Base-by-base conservation (phyloP, 2,797 vertebrate genomes). In the Mus minutoides region DNA sequence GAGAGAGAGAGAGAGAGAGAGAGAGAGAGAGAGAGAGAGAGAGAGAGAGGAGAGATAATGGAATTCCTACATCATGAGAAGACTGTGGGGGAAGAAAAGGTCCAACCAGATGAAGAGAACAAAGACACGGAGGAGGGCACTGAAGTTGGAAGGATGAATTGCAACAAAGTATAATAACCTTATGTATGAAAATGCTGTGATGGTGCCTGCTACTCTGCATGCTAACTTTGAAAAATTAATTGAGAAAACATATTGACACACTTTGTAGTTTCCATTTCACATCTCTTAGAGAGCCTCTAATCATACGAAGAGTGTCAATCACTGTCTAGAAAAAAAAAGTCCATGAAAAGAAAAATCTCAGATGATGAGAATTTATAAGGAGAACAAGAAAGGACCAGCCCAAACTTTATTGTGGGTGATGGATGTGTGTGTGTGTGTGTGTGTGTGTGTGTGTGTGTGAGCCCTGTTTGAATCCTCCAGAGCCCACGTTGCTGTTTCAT, bases 401-500 rank as follows among this genome's bases (percentile, higher is more conserved):
- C 73, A 17, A 24, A 21, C 8, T 34, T 2, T 24, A 22, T 49
- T 8, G 26, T 56, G 75, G 31, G 29, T 40, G 49, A 34, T 24
- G 67, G 19, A 24, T 56, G 60, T 62, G 56, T 49, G 46, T 46
- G 43, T 46, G 43, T 46, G 4, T 46, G 43, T 46, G n/a, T n/a
- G n/a, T n/a, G n/a, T n/a, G n/a, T 56, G 60, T 62, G 56, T 49
- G 46, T 46, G 43, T 46, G 43, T 46, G 4, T 46, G 43, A 4
- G 43, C 21, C 49, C 12, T 90, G 67, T 37, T 40, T 86, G 14
- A 29, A 69, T 79, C 77, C 19, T 88, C 31, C 64, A 62, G 8
- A 2, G 3, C 0, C 19, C 62, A 4, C 0, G 5, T 40, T 73
- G 26, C 31, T 49, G 0, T 3, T n/a, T 34, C 60, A 31, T 17